Base-by-base conservation (phyloP, 2,797 vertebrate genomes). In the Phataginus tricuspis region DNA sequence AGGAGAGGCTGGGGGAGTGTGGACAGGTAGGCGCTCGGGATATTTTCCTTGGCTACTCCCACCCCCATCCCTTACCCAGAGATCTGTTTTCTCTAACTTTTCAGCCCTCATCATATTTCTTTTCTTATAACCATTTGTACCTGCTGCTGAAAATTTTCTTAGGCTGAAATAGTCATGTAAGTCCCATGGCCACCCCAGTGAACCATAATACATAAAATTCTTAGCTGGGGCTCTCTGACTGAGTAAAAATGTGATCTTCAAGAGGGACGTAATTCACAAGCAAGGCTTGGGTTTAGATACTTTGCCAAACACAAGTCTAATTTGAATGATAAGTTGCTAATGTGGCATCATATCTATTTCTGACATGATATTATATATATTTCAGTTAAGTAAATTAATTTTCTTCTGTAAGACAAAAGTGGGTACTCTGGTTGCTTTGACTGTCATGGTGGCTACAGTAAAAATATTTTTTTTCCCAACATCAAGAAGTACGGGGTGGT, bases 1-100 rank as follows among this genome's bases (percentile, higher is more conserved):
- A 99, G 93, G 99, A 99, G 97, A 98, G 99, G 55, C 7, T 98
- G 97, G 98, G 98, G 78, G 95, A 98, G 0, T 98, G 98, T 0
- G 98, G 98, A 87, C 98, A 99, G 99, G 99, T 99, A 98, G 96
- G 98, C 64, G 3, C 2, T 42, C 2, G 39, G 57, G 68, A 34
- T 4, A 25, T 64, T 91, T 88, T 59, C 51, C 53, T 96, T 6
- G 61, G 34, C 96, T 93, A 2, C 61, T 39, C 51, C 66, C 49
- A 31, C 42, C 7, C 8, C 16, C 13, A 15, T 13, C 37, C 59
- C 19, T 7, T 6, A 42, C 21, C 71, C 83, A 72, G 21, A 45
- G 45, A 77, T 21, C 39, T 61, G 23, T 57, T 86, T 80, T 84
- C 69, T 59, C 91, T 90, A 88, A 94, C 63, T 77, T 80, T 68